A percentile compares a stretch with the other conserved stretches of the same genome.
Evolutionary conservation across 1,140 invertebrate species (phyloP).

Genomic region (Ruditapes philippinarum): DNA sequence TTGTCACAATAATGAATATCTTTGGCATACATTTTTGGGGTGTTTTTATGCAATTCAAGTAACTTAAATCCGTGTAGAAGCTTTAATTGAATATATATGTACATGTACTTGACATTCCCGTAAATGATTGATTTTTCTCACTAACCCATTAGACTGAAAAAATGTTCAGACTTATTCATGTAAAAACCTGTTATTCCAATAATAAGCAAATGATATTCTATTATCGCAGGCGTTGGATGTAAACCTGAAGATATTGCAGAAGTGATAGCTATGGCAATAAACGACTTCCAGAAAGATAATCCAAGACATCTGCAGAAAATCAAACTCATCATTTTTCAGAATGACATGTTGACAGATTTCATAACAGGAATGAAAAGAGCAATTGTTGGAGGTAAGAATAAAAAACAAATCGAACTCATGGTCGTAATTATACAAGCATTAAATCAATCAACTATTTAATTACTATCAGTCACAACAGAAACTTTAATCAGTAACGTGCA

Average conservation of each 20-base stretch:
- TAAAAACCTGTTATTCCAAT: no score
- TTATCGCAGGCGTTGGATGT: background rate
- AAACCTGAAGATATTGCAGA: conserved; percentile 10
- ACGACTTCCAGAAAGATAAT: background rate
- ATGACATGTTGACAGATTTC: conserved; percentile 30
- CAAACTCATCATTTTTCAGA: conserved; percentile 27
- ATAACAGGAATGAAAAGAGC: background rate
- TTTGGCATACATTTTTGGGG: no score
- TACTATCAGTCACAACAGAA: no score
- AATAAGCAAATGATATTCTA: no score
- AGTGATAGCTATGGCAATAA: background rate
- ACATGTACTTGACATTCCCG: no score
- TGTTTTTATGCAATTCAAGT: no score
- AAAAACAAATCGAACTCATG: background rate
- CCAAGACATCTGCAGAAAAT: background rate
- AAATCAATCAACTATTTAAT: background rate
- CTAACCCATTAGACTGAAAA: no score
- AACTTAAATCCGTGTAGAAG: no score
- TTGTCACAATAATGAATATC: no score
- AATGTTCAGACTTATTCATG: no score
- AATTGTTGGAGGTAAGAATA: background rate
- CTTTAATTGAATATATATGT: no score
- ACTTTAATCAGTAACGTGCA: background rate
- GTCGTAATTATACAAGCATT: background rate
- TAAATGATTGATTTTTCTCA: no score